Evolutionary conservation across 2,888 invertebrate species (phyloP).

Genomic region (Pollenia griseotomentosa): DNA sequence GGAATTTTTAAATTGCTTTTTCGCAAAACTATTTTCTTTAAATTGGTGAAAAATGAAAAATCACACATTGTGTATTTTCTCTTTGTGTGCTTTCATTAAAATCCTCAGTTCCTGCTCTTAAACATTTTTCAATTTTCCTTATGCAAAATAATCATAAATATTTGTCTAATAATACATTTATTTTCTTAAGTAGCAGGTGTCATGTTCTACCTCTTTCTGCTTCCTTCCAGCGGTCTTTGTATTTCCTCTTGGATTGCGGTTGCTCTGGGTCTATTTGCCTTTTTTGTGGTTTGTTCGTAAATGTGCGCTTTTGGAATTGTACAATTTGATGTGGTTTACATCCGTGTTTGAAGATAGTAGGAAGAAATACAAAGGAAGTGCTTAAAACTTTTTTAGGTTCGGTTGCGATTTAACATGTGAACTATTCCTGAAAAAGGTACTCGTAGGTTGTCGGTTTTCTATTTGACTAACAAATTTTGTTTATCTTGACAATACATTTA

Average conservation of each 20-base stretch:
- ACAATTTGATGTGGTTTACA: not conserved
- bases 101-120: not conserved
- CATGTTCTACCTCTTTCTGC: not conserved
- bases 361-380: no score
- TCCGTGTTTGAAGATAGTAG: not conserved
- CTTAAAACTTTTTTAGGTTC: no score
- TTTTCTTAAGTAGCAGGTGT: conserved; percentile 24
- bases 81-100: not conserved
- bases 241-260: not conserved
- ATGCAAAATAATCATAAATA: conserved; percentile 38
- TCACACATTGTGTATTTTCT: not conserved
- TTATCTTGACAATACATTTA: no score
- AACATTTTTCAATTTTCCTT: conserved; percentile 16
- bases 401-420: no score
- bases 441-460: no score
- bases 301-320: not conserved
- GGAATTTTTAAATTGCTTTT: not conserved
- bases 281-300: conserved; percentile 1
- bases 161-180: conserved; percentile 31
- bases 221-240: no score
- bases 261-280: not conserved
- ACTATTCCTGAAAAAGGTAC: no score
- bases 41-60: not conserved
- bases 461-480: not conserved
- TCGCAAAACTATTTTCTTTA: conserved; percentile 4